Base-by-base conservation (phyloP, 35 echinoderm and acorn worm species). In the Apostichopus japonicus region DNA sequence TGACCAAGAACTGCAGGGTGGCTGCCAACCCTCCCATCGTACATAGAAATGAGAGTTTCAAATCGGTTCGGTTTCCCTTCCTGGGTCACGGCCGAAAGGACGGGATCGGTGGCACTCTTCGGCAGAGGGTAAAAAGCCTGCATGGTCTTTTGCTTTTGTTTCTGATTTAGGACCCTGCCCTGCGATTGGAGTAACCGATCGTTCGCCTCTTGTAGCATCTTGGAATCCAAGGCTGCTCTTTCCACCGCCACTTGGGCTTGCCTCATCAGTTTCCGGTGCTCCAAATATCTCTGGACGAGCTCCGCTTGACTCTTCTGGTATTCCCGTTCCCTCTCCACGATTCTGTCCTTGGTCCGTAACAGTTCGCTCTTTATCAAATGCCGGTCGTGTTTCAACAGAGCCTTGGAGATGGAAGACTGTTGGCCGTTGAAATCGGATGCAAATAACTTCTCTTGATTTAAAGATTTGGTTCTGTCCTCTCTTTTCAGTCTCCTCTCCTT, bases 321-420 rank as follows among this genome's bases (percentile, higher is more conserved):
- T 4, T 96, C 95, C 21, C 91, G 91, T 53, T 93, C 81, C 16
- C n/a, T 65, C 54, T 95, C 61, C 6, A 94, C 87, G 5, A 93
- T 83, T 27, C 89, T 80, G n/a, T 82, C 59, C 10, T 91, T 90
- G n/a, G 61, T 86, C 19, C 90, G 80, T 11, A 94, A 56, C 14
- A 83, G 19, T 21, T 96, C 89, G 6, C 90, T 92, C 22, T 56
- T 76, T 44, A 92, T 93, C 6, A 87, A 71, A 17, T 93, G 93
- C 8, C 93, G 77, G 27, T 98, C 97, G 91, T 98, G 97, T 56
- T 87, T 91, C 16, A 96, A 19, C 56, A 98, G 58, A 6, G 97
- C 97, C 91, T 98, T 98, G n/a, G 97, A 98, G 54, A 98, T 96
- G 10, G 97, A 98, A 2, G 97, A 94, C 73, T 95, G 91, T 82